phyloP scores from a whole-genome alignment of 2,797 vertebrate species.

The Chaenodraco wilsoni region DNA sequence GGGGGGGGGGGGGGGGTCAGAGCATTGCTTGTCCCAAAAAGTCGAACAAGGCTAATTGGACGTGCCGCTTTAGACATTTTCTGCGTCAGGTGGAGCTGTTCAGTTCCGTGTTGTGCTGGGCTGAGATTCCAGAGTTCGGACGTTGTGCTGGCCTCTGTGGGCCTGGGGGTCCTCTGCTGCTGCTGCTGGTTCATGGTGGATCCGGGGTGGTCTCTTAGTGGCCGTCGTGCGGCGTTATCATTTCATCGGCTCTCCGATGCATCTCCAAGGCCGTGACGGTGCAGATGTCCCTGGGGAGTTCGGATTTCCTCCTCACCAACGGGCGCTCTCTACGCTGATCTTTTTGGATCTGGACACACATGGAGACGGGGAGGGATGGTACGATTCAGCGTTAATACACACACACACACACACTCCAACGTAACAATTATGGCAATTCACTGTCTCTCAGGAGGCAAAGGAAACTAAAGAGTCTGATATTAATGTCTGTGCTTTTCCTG shows the following conservation, averaged over 20 bases:
- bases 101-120: conserved; percentile 60
- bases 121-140: conserved; percentile 58
- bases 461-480: neutral
- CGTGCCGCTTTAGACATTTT: conserved; percentile 49
- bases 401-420: no score
- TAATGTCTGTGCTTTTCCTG: neutral
- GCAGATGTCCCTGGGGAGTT: conserved; percentile 97
- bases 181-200: conserved; percentile 60
- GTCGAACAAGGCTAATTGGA: conserved; percentile 14
- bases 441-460: neutral
- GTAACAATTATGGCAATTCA: neutral
- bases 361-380: conserved; percentile 9
- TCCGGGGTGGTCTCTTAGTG: conserved; percentile 83
- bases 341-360: conserved; percentile 83
- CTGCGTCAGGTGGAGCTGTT: conserved; percentile 51
- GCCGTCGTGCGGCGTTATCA: conserved; percentile 90
- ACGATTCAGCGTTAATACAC: no score
- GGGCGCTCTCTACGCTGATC: conserved; percentile 92
- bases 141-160: conserved; percentile 59
- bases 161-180: conserved; percentile 49
- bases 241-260: conserved; percentile 94
- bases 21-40: conserved; percentile 26
- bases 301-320: conserved; percentile 94
- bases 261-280: conserved; percentile 96
- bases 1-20: neutral